Evolutionary conservation across 2,888 invertebrate genomes (phyloP).

Genomic region (Cosmia trapezina): DNA sequence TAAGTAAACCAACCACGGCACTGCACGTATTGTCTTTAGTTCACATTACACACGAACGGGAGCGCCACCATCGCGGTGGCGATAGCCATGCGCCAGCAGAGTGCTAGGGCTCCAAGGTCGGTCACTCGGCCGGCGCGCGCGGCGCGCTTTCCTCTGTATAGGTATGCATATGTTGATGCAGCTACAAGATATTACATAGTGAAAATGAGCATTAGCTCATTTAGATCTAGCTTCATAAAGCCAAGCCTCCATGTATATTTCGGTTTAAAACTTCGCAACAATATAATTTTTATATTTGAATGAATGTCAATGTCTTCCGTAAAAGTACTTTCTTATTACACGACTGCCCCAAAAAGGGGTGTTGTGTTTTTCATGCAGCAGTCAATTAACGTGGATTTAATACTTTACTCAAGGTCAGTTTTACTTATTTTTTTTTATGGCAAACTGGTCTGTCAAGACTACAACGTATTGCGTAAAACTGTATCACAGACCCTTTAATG

Average conservation of each 20-base stretch:
- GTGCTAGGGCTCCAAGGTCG: no score
- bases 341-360: no score
- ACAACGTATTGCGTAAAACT: conserved; percentile 17
- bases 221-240: neutral
- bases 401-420: conserved; percentile 35
- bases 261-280: neutral
- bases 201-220: neutral
- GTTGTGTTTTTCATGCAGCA: neutral
- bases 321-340: conserved; percentile 22
- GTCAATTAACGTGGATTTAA: conserved; percentile 1
- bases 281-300: neutral
- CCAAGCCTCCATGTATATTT: neutral
- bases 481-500: conserved; percentile 25
- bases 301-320: conserved; percentile 12
- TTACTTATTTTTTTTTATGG: conserved; percentile 1
- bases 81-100: no score
- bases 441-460: conserved; percentile 20
- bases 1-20: no score
- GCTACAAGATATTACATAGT: no score
- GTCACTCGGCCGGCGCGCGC: no score
- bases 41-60: no score
- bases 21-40: no score
- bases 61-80: no score
- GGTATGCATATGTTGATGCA: no score
- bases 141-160: no score